phyloP scores from a whole-genome alignment of 2,113 vertebrate species.

The Corythoichthys intestinalis region DNA sequence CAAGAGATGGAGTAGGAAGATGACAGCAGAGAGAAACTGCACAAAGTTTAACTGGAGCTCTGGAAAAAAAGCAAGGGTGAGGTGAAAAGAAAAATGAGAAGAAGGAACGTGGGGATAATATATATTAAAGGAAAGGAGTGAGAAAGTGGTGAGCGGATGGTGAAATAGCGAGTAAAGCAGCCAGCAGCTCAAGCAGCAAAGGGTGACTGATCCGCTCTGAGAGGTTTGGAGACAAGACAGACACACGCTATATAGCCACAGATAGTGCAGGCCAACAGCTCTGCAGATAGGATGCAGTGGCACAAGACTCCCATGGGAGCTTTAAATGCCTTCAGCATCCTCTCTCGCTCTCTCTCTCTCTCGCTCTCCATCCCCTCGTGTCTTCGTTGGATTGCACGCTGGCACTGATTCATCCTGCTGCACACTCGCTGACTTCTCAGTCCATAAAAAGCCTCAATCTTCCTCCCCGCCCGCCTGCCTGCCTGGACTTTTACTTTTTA shows the following conservation, averaged over 20 bases:
- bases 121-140: conserved; percentile 19
- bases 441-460: conserved; percentile 45
- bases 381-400: conserved; percentile 32
- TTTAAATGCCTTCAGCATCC: conserved; percentile 64
- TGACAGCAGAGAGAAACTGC: conserved; percentile 9
- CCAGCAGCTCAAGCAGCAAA: conserved; percentile 70
- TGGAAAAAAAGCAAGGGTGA: no score
- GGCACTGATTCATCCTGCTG: conserved; percentile 51
- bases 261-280: conserved; percentile 48
- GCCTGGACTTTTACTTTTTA: conserved; percentile 26
- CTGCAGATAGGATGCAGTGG: conserved; percentile 47
- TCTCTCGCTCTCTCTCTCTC: conserved; percentile 28
- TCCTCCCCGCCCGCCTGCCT: conserved; percentile 12
- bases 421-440: conserved; percentile 35
- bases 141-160: conserved; percentile 27
- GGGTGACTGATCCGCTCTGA: conserved; percentile 71
- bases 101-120: conserved; percentile 12
- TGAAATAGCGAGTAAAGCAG: conserved; percentile 46
- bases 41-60: not conserved
- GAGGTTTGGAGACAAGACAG: conserved; percentile 56
- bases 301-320: conserved; percentile 60
- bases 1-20: conserved; percentile 30
- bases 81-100: not conserved
- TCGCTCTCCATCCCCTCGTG: conserved; percentile 26
- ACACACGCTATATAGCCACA: conserved; percentile 49